Conservation (phyloP, 2,113 vertebrate species). For the Geococcyx californianus region DNA sequence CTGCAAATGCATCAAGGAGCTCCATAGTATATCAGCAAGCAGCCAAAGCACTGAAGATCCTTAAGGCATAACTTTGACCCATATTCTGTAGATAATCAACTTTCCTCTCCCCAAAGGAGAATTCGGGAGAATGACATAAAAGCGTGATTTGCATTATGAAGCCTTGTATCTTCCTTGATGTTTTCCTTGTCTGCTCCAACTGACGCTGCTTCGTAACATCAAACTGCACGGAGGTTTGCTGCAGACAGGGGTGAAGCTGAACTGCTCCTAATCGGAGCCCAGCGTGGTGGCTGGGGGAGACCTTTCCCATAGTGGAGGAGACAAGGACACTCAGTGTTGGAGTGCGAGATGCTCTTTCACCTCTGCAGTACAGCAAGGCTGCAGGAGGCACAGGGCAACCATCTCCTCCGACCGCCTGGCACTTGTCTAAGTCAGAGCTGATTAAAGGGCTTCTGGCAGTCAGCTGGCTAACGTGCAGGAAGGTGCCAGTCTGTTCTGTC, state of each 20-base stretch:
- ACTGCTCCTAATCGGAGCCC: not conserved
- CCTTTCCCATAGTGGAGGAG: not conserved
- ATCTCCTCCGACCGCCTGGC: not conserved
- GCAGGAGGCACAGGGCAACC: not conserved
- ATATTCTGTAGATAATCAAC: conserved; percentile 65
- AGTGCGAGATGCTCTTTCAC: not conserved
- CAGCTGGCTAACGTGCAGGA: not conserved
- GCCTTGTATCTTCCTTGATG: conserved; percentile 52
- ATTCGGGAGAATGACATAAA: conserved; percentile 48
- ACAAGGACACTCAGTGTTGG: not conserved
- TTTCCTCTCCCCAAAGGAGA: conserved; percentile 24
- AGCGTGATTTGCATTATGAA: conserved; percentile 59
- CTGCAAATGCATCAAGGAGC: conserved; percentile 24
- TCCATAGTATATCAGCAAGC: not conserved
- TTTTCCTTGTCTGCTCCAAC: conserved; percentile 37
- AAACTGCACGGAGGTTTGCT: not conserved
- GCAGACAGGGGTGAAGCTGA: not conserved
- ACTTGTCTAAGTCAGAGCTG: not conserved
- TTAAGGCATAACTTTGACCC: conserved; percentile 65
- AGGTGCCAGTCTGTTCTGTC: not conserved
- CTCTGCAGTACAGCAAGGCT: not conserved
- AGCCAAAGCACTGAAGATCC: conserved; percentile 1
- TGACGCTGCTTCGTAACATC: conserved; percentile 6
- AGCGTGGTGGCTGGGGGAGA: not conserved
- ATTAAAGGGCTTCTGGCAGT: not conserved